Evolutionary conservation across 2,888 invertebrate genomes (phyloP), one percentile per base, ranked within the genome.

Genomic region (Neoascia interrupta): DNA sequence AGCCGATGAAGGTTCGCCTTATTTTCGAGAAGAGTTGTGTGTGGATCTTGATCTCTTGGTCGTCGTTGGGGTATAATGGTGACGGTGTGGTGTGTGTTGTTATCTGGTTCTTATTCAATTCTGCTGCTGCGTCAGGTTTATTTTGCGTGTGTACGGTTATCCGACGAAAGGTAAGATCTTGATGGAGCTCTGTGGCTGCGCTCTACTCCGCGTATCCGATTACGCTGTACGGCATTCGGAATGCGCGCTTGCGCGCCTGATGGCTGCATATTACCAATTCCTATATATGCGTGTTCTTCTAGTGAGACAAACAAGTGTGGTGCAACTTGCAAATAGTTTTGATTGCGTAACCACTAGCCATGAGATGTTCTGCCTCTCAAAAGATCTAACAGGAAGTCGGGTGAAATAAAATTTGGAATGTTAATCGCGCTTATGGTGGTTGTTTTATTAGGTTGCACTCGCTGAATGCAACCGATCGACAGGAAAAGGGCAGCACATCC

Each of bases 61-160:
- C 19, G 6, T 23, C 3, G 2, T 18, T n/a, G n/a, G n/a, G n/a
- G n/a, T n/a, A n/a, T n/a, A n/a, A n/a, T n/a, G 49, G 10, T 49
- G 60, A 31, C 43, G 51, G 60, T 23, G 51, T 43, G 11, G 60
- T n/a, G n/a, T n/a, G n/a, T n/a, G n/a, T n/a, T n/a, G n/a, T 60
- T 43, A 69, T 58, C 45, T 60, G 43, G 61, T 54, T 53, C 61
- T 72, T 72, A 72, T 68, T 79, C 61, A 66, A 72, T 61, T 72
- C 45, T 13, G 41, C 43, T 54, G 68, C 41, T 34, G 61, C 26
- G 49, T 31, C 21, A 23, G n/a, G 36, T 63, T 64, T 53, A 60
- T 79, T 79, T 79, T 66, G 66, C 60, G 53, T 54, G 39, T 31
- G 39, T 61, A 66, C 72, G 47, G 72, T 72, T 79, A 54, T 60